phyloP scores from a whole-genome alignment of 2,888 invertebrate species.

The Lasius fuliginosus region DNA sequence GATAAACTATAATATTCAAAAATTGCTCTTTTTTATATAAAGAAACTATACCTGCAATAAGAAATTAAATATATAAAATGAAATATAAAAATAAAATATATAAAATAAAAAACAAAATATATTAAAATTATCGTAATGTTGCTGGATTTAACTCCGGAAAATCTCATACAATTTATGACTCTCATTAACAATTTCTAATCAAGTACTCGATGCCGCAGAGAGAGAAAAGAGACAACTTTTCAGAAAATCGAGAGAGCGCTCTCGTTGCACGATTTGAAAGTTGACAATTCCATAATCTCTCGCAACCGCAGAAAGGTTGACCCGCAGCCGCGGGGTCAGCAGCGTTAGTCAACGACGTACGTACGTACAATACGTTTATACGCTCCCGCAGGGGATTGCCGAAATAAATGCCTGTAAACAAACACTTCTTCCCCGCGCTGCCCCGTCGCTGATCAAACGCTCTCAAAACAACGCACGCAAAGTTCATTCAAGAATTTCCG shows the following conservation, averaged over 20 bases:
- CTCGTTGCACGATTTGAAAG: background rate
- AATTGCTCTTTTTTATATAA: background rate
- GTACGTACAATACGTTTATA: conserved; percentile 54
- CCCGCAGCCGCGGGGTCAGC: conserved; percentile 69
- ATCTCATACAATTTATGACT: no score
- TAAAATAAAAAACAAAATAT: background rate
- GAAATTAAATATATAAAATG: background rate
- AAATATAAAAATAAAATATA: background rate
- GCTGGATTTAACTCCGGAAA: no score
- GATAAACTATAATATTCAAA: background rate
- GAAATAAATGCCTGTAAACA: conserved; percentile 64
- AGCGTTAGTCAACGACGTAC: conserved; percentile 47
- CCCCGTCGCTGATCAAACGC: background rate
- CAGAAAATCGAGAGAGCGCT: background rate
- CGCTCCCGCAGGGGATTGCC: conserved; percentile 31
- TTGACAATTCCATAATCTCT: conserved; percentile 59
- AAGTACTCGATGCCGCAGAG: background rate
- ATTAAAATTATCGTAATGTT: background rate
- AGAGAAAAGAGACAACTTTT: background rate
- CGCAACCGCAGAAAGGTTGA: conserved; percentile 65
- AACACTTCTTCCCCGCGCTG: conserved; percentile 32
- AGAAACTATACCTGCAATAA: background rate
- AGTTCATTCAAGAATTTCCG: conserved; percentile 26
- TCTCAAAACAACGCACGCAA: conserved; percentile 24
- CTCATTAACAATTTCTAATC: background rate